A percentile compares a stretch with the other conserved stretches of the same genome.
phyloP scores from a whole-genome alignment of 64 coral and sea anemone genomes.

The Stichodactyla helianthus region DNA sequence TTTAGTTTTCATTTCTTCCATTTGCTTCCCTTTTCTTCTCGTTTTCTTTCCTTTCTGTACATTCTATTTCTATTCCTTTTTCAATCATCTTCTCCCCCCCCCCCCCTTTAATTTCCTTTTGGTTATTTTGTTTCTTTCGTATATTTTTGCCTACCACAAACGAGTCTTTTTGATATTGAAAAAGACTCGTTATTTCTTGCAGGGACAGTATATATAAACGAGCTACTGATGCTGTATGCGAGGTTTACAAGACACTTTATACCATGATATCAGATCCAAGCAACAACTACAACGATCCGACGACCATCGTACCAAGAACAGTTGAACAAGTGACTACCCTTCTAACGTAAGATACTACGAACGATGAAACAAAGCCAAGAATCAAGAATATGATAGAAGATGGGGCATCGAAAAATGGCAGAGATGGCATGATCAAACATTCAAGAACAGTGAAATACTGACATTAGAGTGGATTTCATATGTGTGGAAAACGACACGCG shows the following conservation, averaged over 20 bases:
- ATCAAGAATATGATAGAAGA: too few species aligned
- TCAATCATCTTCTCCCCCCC: background rate
- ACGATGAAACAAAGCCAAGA: too few species aligned
- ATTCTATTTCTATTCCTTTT: background rate
- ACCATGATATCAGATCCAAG: conserved; percentile 20
- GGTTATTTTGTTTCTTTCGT: background rate
- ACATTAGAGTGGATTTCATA: too few species aligned
- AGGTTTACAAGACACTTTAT: background rate
- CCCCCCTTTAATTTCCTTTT: background rate
- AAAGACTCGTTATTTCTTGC: background rate
- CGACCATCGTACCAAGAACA: background rate
- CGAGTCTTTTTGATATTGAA: too few species aligned
- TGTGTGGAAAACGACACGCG: too few species aligned
- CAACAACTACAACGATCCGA: conserved; percentile 18
- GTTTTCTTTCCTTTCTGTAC: too few species aligned
- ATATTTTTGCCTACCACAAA: too few species aligned
- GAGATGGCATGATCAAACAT: too few species aligned
- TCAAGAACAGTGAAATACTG: too few species aligned
- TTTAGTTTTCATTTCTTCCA: background rate
- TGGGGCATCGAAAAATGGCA: too few species aligned
- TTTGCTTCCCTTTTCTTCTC: background rate
- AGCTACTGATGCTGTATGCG: conserved; percentile 82
- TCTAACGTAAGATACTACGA: background rate
- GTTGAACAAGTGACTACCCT: background rate
- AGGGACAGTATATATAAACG: conserved; percentile 97